These are phyloP conservation scores for Watsonalla cultraria DNA, from an alignment of 2,888 invertebrate genomes.

Conservation along the genomic window DNA sequence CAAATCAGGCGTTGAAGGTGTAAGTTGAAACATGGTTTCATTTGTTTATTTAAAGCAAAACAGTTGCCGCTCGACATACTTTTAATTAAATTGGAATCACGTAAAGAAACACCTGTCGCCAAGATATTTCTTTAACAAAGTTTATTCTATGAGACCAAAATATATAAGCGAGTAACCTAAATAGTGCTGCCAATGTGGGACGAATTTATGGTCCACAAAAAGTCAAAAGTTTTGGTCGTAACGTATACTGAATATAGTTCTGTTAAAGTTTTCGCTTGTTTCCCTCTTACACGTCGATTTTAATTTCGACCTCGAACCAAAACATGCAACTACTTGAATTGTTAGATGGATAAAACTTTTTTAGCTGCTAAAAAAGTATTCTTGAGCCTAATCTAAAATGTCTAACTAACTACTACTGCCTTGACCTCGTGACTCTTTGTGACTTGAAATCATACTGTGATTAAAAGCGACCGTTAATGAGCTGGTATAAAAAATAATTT, in stretches of 20 bases:
- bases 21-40: too few species aligned
- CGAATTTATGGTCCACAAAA: slow-evolving; percentile 1
- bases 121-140: too few species aligned
- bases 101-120: too few species aligned
- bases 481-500: neutral
- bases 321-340: slow-evolving; percentile 20
- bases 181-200: neutral
- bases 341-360: slow-evolving; percentile 16
- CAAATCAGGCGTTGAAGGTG: too few species aligned
- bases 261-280: slow-evolving; percentile 16
- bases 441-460: neutral
- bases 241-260: slow-evolving; percentile 4
- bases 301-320: slow-evolving; percentile 19
- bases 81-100: too few species aligned
- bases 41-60: too few species aligned
- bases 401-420: neutral
- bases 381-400: neutral
- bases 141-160: neutral
- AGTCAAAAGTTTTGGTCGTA: slow-evolving; percentile 1
- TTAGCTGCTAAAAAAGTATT: neutral
- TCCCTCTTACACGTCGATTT: slow-evolving; percentile 22
- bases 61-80: too few species aligned
- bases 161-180: neutral
- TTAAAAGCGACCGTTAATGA: neutral
- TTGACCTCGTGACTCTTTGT: neutral